phyloP scores from a whole-genome alignment of 1,140 invertebrate species.

The Megalonaias nervosa region DNA sequence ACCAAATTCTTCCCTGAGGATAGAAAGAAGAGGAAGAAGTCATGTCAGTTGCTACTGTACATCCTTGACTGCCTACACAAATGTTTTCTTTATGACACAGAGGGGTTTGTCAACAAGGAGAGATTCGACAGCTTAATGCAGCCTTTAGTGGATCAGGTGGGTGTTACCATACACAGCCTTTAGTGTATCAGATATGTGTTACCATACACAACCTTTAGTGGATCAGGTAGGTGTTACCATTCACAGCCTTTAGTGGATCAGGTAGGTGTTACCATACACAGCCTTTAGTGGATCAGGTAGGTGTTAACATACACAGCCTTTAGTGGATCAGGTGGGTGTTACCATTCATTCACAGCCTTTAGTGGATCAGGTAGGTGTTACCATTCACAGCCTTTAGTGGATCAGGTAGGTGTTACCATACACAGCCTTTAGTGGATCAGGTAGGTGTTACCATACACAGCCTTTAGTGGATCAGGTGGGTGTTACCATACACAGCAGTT shows the following conservation, averaged over 20 bases:
- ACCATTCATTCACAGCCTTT: slow-evolving; percentile 76
- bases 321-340: too few relatives aligned
- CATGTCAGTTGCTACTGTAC: slow-evolving; percentile 75
- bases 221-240: too few relatives aligned
- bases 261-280: slow-evolving; percentile 57
- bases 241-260: slow-evolving; percentile 88
- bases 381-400: too few relatives aligned
- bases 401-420: too few relatives aligned
- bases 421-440: slow-evolving; percentile 88
- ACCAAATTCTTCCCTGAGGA: slow-evolving; percentile 32
- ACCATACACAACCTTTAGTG: too few relatives aligned
- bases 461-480: too few relatives aligned
- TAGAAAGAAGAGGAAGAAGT: slow-evolving; percentile 9
- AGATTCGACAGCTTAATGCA: slow-evolving; percentile 87
- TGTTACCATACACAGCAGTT: too few relatives aligned
- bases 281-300: too few relatives aligned
- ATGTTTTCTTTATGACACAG: slow-evolving; percentile 86
- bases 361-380: slow-evolving; percentile 80
- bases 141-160: slow-evolving; percentile 87
- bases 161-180: too few relatives aligned
- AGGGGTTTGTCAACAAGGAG: slow-evolving; percentile 87
- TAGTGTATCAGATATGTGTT: too few relatives aligned
- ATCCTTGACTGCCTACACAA: slow-evolving; percentile 83
- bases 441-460: slow-evolving; percentile 54
- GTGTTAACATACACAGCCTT: too few relatives aligned